A percentile compares a stretch with the other conserved stretches of the same genome.
Conservation (phyloP, 2,113 vertebrate species). For the Mus pahari region DNA sequence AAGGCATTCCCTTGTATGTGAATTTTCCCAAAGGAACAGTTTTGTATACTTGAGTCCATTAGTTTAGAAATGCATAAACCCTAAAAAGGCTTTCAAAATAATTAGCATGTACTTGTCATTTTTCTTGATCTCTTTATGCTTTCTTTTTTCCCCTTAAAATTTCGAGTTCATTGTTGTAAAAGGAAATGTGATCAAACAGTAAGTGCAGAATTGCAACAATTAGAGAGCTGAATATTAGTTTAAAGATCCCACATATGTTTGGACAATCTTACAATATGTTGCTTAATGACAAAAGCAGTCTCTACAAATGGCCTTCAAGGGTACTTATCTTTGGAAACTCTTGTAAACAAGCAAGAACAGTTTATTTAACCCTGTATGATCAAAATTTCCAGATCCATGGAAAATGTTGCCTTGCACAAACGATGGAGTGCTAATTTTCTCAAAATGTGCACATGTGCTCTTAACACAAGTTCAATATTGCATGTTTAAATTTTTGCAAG, state of each 20-base stretch:
- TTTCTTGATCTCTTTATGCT: slow-evolving; percentile 21
- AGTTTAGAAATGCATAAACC: slow-evolving; percentile 23
- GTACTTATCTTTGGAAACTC: background rate
- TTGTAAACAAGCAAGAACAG: background rate
- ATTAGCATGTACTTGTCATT: slow-evolving; percentile 44
- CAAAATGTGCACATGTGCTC: background rate
- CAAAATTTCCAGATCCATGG: background rate
- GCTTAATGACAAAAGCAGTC: background rate
- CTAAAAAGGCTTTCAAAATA: slow-evolving; percentile 54
- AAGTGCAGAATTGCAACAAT: background rate
- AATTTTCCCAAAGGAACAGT: slow-evolving; percentile 58
- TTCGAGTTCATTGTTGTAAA: slow-evolving; percentile 7
- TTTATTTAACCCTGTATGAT: background rate
- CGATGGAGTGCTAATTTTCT: background rate
- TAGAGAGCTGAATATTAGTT: background rate
- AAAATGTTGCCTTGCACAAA: background rate
- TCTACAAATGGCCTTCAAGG: slow-evolving; percentile 8
- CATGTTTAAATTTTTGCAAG: background rate
- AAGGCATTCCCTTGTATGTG: background rate
- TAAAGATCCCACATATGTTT: background rate
- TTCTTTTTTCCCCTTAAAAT: background rate
- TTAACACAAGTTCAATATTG: background rate
- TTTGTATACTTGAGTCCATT: slow-evolving; percentile 61
- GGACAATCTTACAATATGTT: background rate
- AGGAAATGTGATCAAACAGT: background rate